These are phyloP conservation scores for Archips crataeganus DNA, from an alignment of 2,888 invertebrate genomes.

Conservation along the genomic window DNA sequence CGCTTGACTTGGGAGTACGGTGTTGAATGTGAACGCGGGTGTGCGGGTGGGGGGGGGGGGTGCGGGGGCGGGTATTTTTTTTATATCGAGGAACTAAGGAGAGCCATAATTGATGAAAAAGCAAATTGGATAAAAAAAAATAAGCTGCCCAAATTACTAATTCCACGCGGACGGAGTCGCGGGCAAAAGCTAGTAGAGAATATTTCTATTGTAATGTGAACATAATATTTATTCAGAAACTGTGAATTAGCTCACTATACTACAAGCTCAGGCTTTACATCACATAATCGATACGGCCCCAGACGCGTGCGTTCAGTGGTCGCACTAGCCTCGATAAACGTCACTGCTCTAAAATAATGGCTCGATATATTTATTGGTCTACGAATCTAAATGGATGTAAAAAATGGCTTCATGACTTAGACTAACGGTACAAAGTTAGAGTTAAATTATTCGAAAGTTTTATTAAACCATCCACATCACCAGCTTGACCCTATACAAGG, in stretches of 20 bases:
- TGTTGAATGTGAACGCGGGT: too few relatives aligned
- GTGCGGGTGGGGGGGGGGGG: too few relatives aligned
- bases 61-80: too few relatives aligned
- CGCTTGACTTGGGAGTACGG: too few relatives aligned
- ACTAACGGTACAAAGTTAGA: background rate
- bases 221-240: background rate
- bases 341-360: constrained; percentile 35
- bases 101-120: too few relatives aligned
- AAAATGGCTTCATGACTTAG: constrained; percentile 2
- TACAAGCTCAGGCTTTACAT: constrained; percentile 1
- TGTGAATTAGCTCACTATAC: background rate
- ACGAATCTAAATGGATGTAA: constrained; percentile 20
- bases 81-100: too few relatives aligned
- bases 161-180: too few relatives aligned
- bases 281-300: constrained; percentile 27
- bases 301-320: constrained; percentile 28
- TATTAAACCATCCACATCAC: background rate
- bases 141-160: too few relatives aligned
- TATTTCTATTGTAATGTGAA: background rate
- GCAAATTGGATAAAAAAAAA: too few relatives aligned
- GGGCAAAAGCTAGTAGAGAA: background rate
- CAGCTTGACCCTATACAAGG: too few relatives aligned
- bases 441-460: background rate
- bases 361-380: constrained; percentile 27
- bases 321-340: constrained; percentile 35